Evolutionary conservation across 2,888 invertebrate genomes (phyloP), one percentile per base, ranked within the genome.

Genomic region (Pilophorus perplexus): DNA sequence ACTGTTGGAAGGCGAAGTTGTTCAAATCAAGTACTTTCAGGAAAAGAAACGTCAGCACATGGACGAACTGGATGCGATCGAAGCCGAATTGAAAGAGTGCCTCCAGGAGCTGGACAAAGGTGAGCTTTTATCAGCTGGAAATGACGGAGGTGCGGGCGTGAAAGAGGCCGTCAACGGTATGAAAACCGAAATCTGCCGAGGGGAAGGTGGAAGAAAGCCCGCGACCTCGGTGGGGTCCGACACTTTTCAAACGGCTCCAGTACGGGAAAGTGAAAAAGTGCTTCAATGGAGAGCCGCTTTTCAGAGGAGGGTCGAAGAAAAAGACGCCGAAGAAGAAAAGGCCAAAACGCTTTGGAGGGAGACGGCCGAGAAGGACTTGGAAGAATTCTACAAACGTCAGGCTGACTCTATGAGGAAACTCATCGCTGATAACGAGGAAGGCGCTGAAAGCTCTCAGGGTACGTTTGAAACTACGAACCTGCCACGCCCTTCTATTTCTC

Each of bases 71-170:
- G 52, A 52, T 2, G 52, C 28, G 16, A 52, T 52, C 16, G 52
- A 52, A 52, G 52, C 52, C 10, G 52, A 52, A 28, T 28, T 52
- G 52, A 52, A 52, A 28, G 52, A 52, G 18, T 52, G 52, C 27
- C 28, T 52, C 4, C 52, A 52, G 28, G 52, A 52, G 28, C 28
- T 52, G 52, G 27, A 25, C 16, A 52, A 18, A 18, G 52, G 27
- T 28, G 28, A 28, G 16, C 16, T 28, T 28, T 28, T 28, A 28
- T 25, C n/a, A 27, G 28, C 52, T 18, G 28, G 10, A 52, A 52
- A 18, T 52, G 27, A 52, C 28, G 28, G 28, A 25, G 25, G 22
- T 44, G n/a, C 12, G 4, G 23, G 23, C 46, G 14, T 25, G 14
- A 46, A 46, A 25, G 46, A 23, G 25, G 22, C 3, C 18, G 46